These are phyloP conservation scores for Pachyramphus minor DNA, from an alignment of 2,113 vertebrate genomes.

Conservation along the genomic window DNA sequence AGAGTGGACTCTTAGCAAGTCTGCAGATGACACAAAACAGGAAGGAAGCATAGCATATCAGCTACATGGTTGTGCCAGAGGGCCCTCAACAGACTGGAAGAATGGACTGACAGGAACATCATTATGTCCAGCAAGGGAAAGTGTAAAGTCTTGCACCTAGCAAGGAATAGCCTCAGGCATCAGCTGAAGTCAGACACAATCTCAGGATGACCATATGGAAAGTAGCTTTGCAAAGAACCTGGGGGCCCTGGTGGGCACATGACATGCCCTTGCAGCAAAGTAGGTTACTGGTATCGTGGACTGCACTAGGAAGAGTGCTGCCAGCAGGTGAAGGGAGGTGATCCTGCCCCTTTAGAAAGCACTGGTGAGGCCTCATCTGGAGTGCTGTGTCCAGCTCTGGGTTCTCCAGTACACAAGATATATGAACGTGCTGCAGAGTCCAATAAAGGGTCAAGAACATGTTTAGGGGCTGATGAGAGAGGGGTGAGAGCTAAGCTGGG, in stretches of 20 bases:
- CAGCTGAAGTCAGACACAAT: neutral
- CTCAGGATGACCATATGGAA: neutral
- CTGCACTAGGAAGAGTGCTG: neutral
- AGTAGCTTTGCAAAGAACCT: neutral
- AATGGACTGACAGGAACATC: neutral
- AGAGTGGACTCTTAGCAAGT: neutral
- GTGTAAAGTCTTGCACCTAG: neutral
- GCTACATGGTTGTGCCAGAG: neutral
- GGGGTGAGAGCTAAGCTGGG: neutral
- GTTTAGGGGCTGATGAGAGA: neutral
- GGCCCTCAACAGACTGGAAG: neutral
- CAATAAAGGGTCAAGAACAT: neutral
- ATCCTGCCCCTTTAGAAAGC: neutral
- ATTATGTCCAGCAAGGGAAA: neutral
- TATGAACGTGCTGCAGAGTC: neutral
- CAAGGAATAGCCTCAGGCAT: neutral
- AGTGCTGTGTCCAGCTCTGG: neutral
- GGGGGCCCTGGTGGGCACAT: neutral
- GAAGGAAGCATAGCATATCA: too few species aligned
- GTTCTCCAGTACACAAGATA: neutral
- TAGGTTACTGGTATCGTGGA: neutral
- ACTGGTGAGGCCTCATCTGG: neutral
- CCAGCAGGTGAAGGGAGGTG: neutral
- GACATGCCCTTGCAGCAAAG: neutral
- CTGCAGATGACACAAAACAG: neutral